phyloP scores from a whole-genome alignment of 2,888 invertebrate species.

The Cryptosula pallasiana region DNA sequence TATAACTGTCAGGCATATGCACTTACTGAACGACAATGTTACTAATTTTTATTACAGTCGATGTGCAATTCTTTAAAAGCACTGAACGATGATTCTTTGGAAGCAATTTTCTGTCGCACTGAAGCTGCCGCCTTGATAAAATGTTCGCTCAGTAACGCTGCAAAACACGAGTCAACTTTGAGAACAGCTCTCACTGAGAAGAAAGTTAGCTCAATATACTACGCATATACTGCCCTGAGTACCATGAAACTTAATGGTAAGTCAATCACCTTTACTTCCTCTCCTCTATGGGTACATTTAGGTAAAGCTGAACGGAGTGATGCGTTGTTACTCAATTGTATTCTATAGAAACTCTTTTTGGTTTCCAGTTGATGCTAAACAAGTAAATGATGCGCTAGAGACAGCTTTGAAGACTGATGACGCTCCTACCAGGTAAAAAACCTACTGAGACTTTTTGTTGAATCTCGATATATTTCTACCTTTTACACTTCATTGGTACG shows the following conservation, averaged over 20 bases:
- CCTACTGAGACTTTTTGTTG: too few species aligned
- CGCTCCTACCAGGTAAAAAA: slow-evolving; percentile 41
- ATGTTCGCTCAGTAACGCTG: neutral
- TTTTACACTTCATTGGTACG: too few species aligned
- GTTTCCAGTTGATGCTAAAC: slow-evolving; percentile 55
- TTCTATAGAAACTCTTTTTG: neutral
- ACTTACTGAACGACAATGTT: too few species aligned
- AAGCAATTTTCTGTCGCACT: neutral
- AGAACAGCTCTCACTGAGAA: slow-evolving; percentile 64
- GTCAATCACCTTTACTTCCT: too few species aligned
- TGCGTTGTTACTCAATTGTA: neutral
- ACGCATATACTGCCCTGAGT: slow-evolving; percentile 67
- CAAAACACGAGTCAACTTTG: slow-evolving; percentile 50
- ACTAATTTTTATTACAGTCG: slow-evolving; percentile 1
- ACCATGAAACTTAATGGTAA: slow-evolving; percentile 62
- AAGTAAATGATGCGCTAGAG: slow-evolving; percentile 68
- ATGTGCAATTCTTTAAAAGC: slow-evolving; percentile 33
- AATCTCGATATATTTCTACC: too few species aligned
- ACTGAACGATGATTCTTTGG: neutral
- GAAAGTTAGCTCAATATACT: slow-evolving; percentile 62
- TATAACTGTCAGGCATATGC: too few species aligned
- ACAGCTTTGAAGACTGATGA: slow-evolving; percentile 73
- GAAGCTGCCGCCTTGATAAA: slow-evolving; percentile 7
- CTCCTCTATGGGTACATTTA: too few species aligned
- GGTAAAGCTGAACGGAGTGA: too few species aligned